These are phyloP conservation scores for Manduca sexta DNA, from an alignment of 1,140 invertebrate species.

Conservation along the genomic window DNA sequence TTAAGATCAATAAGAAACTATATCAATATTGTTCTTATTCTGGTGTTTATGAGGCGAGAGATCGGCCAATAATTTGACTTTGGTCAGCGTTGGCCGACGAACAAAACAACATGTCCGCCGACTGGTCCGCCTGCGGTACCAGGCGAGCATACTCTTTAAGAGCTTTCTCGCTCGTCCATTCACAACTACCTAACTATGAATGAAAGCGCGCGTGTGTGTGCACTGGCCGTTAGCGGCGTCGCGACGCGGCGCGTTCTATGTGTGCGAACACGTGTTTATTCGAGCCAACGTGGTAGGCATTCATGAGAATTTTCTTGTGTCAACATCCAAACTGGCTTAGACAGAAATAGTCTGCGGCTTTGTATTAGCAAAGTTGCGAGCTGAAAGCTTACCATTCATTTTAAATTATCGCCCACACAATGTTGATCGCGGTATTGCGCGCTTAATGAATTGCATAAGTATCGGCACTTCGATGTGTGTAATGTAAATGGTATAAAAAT, in stretches of 20 bases:
- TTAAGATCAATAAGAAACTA: too few species aligned
- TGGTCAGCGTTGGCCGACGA: conserved; percentile 32
- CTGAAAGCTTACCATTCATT: conserved; percentile 6
- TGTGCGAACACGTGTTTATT: conserved; percentile 56
- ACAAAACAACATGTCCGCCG: conserved; percentile 60
- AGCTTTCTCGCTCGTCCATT: conserved; percentile 56
- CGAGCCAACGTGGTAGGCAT: conserved; percentile 56
- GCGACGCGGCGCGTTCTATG: conserved; percentile 16
- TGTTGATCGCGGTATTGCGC: too few species aligned
- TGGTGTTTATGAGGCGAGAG: background rate
- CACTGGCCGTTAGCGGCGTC: conserved; percentile 18
- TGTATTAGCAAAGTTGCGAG: conserved; percentile 51
- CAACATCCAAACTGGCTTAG: conserved; percentile 56
- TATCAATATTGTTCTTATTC: background rate
- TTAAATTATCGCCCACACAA: conserved; percentile 1
- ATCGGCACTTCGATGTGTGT: too few species aligned
- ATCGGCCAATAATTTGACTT: conserved; percentile 1
- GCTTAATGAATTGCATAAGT: too few species aligned
- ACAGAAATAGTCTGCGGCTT: conserved; percentile 62
- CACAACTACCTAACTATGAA: conserved; percentile 45
- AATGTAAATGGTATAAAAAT: too few species aligned
- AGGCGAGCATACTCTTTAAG: conserved; percentile 45
- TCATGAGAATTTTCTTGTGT: conserved; percentile 69
- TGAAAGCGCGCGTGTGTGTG: conserved; percentile 44
- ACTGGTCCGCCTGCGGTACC: conserved; percentile 51